These are phyloP conservation scores for Drosophila mulleri DNA, from an alignment of 2,888 invertebrate species.

Conservation along the genomic window DNA sequence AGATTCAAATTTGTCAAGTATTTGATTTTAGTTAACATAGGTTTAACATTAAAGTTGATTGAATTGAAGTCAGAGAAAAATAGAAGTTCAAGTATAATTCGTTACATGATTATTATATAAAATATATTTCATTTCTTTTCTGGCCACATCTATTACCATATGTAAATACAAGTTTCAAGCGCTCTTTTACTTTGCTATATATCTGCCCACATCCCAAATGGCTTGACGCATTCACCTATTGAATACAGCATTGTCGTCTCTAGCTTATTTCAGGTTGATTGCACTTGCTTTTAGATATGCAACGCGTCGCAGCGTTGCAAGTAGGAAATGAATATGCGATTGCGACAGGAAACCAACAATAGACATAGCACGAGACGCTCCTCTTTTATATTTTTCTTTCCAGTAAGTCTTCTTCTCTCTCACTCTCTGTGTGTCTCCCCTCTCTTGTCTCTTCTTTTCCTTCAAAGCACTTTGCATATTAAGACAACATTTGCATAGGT, in stretches of 20 bases:
- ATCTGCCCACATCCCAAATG: neutral
- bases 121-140: too few relatives aligned
- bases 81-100: too few relatives aligned
- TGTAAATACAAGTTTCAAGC: too few relatives aligned
- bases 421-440: too few relatives aligned
- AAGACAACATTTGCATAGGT: conserved; percentile 74
- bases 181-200: neutral
- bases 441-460: conserved; percentile 31
- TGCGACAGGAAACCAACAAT: conserved; percentile 66
- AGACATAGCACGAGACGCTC: conserved; percentile 58
- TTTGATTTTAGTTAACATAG: too few relatives aligned
- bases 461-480: conserved; percentile 72
- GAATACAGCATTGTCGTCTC: conserved; percentile 20
- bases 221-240: neutral
- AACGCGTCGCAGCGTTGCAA: conserved; percentile 32
- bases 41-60: too few relatives aligned
- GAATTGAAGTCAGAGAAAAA: too few relatives aligned
- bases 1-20: too few relatives aligned
- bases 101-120: too few relatives aligned
- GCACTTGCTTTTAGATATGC: conserved; percentile 65
- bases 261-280: conserved; percentile 60
- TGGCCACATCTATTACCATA: too few relatives aligned
- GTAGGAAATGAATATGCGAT: conserved; percentile 68
- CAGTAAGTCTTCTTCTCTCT: neutral
- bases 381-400: conserved; percentile 33